Evolutionary conservation across 1,140 invertebrate species (phyloP).

Genomic region (Heliconius hewitsoni): DNA sequence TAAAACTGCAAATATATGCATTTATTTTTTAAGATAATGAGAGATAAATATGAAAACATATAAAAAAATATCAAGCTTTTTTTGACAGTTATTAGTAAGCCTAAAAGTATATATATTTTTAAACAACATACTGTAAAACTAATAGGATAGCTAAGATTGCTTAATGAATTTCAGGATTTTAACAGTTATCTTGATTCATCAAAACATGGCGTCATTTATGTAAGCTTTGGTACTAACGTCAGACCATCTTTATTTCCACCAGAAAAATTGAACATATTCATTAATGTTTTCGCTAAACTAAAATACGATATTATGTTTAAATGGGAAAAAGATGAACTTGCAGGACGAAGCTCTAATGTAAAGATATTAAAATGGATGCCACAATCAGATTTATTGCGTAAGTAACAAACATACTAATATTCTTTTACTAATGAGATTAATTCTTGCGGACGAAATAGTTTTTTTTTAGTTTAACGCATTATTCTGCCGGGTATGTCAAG

Average conservation of each 20-base stretch:
- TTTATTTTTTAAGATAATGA: no score
- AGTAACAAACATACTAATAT: conserved; percentile 27
- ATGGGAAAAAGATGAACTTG: conserved; percentile 67
- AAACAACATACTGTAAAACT: no score
- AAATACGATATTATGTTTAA: conserved; percentile 81
- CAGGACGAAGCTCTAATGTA: conserved; percentile 49
- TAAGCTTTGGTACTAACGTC: conserved; percentile 70
- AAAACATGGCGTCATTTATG: conserved; percentile 50
- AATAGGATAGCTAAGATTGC: not conserved
- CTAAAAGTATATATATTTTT: no score
- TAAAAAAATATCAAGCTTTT: no score
- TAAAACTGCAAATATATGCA: conserved; percentile 22
- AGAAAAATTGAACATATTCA: conserved; percentile 63
- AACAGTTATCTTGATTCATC: conserved; percentile 50
- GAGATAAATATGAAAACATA: no score
- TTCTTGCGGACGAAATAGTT: no score
- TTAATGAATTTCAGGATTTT: not conserved
- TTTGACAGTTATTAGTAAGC: no score
- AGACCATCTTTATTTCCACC: conserved; percentile 64
- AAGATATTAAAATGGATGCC: conserved; percentile 80
- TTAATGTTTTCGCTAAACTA: conserved; percentile 75
- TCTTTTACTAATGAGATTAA: no score
- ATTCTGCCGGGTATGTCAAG: no score
- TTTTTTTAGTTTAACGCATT: no score
- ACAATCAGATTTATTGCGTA: conserved; percentile 80